Conservation (phyloP, 2,113 vertebrate genomes). For the Camelus bactrianus region DNA sequence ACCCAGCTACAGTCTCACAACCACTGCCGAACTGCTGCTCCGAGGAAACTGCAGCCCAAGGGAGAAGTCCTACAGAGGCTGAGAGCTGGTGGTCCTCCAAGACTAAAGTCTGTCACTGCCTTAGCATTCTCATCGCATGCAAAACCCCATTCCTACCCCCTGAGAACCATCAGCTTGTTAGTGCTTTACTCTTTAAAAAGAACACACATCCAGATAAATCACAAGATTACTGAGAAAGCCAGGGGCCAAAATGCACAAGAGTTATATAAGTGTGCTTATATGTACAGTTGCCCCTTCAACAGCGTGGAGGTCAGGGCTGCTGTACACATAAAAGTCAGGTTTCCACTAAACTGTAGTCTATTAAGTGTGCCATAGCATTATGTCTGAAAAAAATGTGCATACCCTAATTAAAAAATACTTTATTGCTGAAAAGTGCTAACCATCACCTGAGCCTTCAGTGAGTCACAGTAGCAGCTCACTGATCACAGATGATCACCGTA, state of each 20-base stretch:
- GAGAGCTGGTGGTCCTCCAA: background rate
- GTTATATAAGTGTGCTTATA: fast-evolving
- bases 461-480: background rate
- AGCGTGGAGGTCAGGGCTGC: too few relatives aligned
- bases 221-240: background rate
- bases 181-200: background rate
- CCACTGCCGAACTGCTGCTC: background rate
- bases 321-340: background rate
- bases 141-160: background rate
- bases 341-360: background rate
- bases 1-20: background rate
- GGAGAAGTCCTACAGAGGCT: background rate
- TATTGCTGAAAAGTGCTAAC: background rate
- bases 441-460: background rate
- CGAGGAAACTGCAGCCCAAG: background rate
- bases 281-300: too few relatives aligned
- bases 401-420: background rate
- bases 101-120: too few relatives aligned
- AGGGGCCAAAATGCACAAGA: background rate
- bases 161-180: background rate
- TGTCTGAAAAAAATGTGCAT: background rate
- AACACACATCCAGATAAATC: background rate
- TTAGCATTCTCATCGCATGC: background rate
- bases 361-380: background rate
- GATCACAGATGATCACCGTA: background rate